Evolutionary conservation across 2,888 invertebrate species (phyloP).

Genomic region (Rhagium mordax): DNA sequence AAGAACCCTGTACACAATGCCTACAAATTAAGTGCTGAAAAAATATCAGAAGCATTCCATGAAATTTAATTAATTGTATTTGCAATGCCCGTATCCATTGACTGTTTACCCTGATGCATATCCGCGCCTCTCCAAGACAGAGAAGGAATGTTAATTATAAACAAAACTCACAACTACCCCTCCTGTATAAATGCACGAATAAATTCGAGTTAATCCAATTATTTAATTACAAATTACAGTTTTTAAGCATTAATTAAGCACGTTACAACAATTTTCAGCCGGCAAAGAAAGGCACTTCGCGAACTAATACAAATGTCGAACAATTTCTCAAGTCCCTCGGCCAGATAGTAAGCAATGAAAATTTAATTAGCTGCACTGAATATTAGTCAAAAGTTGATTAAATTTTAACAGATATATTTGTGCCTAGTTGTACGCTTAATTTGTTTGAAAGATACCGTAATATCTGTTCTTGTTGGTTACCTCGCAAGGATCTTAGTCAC

Average conservation of each 20-base stretch:
- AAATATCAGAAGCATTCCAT: not conserved
- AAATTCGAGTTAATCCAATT: conserved; percentile 58
- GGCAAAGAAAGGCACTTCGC: conserved; percentile 53
- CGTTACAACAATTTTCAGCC: conserved; percentile 59
- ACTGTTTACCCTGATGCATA: conserved; percentile 4
- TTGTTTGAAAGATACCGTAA: conserved; percentile 13
- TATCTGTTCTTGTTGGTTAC: not conserved
- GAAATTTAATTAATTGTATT: conserved; percentile 21
- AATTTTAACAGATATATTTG: conserved; percentile 62
- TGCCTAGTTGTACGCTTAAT: conserved; percentile 42
- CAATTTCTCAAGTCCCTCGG: conserved; percentile 60
- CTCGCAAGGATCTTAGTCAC: not conserved
- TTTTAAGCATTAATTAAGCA: conserved; percentile 62
- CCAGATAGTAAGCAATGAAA: conserved; percentile 58
- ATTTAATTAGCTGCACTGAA: conserved; percentile 63
- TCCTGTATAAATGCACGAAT: conserved; percentile 50
- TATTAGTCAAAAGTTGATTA: conserved; percentile 64
- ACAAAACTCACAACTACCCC: conserved; percentile 50
- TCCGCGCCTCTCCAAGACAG: conserved; percentile 17
- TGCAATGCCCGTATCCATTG: conserved; percentile 17
- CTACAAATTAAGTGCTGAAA: not conserved
- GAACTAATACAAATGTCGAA: conserved; percentile 60
- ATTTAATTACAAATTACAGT: conserved; percentile 61
- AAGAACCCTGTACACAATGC: no score
- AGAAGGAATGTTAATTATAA: conserved; percentile 51